Percentiles rank a stretch among this genome's conserved stretches.
Conservation (phyloP, 2,113 vertebrate genomes). For the Hyperoodon ampullatus region DNA sequence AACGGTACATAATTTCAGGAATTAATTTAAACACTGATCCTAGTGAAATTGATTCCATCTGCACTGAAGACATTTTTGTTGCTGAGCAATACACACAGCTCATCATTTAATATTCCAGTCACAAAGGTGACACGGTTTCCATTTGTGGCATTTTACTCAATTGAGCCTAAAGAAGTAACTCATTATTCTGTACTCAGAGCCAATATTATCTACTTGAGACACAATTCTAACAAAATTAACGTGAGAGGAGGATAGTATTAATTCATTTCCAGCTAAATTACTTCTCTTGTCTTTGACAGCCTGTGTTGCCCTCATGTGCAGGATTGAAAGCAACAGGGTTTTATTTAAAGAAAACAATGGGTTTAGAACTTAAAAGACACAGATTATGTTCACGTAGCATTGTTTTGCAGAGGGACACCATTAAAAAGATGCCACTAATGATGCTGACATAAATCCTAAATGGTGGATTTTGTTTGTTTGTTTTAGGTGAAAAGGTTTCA, state of each 20-base stretch:
- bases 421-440: conserved; percentile 49
- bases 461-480: conserved; percentile 46
- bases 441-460: conserved; percentile 40
- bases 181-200: conserved; percentile 72
- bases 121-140: conserved; percentile 68
- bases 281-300: conserved; percentile 79
- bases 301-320: conserved; percentile 58
- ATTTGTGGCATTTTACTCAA: conserved; percentile 79
- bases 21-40: background rate
- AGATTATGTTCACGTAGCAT: conserved; percentile 55
- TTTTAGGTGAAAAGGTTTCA: conserved; percentile 70
- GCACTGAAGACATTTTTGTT: background rate
- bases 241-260: conserved; percentile 75
- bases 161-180: conserved; percentile 78
- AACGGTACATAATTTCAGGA: background rate
- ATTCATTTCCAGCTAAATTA: conserved; percentile 82
- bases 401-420: conserved; percentile 45
- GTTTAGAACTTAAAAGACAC: conserved; percentile 32
- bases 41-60: background rate
- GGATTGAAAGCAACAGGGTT: conserved; percentile 59
- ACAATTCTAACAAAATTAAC: conserved; percentile 82
- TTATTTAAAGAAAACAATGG: conserved; percentile 34
- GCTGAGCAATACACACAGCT: conserved; percentile 10
- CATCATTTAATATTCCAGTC: conserved; percentile 81
- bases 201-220: conserved; percentile 82